Conservation (phyloP, 2,797 vertebrate species). For the Coregonus ussuriensis region DNA sequence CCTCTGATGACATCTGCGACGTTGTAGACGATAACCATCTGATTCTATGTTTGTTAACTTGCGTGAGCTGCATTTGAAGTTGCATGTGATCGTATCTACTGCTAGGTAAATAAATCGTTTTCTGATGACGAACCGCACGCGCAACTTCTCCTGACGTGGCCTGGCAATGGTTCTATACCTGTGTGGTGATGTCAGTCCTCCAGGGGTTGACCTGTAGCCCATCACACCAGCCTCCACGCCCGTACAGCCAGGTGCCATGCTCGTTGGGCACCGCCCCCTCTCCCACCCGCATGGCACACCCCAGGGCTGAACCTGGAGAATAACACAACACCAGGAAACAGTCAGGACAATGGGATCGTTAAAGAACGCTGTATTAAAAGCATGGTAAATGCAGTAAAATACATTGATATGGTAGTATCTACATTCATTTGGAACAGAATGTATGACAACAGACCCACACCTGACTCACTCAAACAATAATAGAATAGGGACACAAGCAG, state of each 20-base stretch:
- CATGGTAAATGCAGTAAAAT: background rate
- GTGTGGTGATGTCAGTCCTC: slow-evolving; percentile 74
- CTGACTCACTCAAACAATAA: background rate
- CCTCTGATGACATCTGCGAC: no score
- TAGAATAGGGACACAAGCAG: background rate
- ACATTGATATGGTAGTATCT: background rate
- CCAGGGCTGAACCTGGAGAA: slow-evolving; percentile 68
- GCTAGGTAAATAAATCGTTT: no score
- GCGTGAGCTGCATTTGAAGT: no score
- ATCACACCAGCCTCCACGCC: slow-evolving; percentile 80
- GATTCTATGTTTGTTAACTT: no score
- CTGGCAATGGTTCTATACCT: slow-evolving; percentile 59
- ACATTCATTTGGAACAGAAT: background rate
- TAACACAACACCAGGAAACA: background rate
- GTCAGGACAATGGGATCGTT: background rate
- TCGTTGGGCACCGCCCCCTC: slow-evolving; percentile 80
- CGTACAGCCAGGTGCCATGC: slow-evolving; percentile 81
- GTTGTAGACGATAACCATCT: no score
- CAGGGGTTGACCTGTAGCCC: slow-evolving; percentile 80
- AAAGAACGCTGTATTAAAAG: background rate
- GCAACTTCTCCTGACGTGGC: no score
- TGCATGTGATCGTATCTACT: no score
- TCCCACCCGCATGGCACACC: slow-evolving; percentile 67
- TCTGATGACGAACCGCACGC: no score
- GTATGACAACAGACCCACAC: background rate